Evolutionary conservation across 2,888 invertebrate genomes (phyloP), one percentile per base, ranked within the genome.

Genomic region (Polyploca ridens): DNA sequence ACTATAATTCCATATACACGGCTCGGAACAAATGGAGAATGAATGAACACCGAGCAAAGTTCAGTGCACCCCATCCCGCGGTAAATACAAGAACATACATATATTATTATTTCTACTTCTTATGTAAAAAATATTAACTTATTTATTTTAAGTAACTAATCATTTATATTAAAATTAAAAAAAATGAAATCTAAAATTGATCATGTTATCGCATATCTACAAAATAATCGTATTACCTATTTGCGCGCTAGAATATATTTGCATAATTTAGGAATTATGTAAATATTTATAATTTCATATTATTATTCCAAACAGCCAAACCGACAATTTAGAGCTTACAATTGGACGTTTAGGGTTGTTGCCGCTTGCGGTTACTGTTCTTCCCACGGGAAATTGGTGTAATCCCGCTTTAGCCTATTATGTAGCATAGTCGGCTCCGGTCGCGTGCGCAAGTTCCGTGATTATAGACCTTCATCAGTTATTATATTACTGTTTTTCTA

Each of bases 41-140:
- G 84, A 86, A 85, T 82, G 86, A 84, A 77, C 82, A 81, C 74
- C 73, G 73, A 77, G 72, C 77, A 78, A 81, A 84, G 88, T 89
- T 89, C 88, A 87, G 69, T 84, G 87, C 84, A 82, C 86, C 73
- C 74, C 69, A 69, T 74, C 69, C 69, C 63, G 67, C 64, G 70
- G 41, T 41, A 65, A 66, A 64, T 61, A 35, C 63, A 44, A 38
- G 60, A 57, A 57, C 41, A 2, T 38, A 10, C 10, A 8, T 8
- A 38, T 11, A 38, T 35, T 35, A 35, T 35, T 35, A 1, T 35
- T 35, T 35, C 35, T 35, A 6, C 35, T 35, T 35, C 35, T 35
- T 0, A 35, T 35, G 35, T 6, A 35, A 35, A 35, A 35, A 35
- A 1, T 3, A 35, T 6, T 35, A 35, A 35, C 35, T 35, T 35